Percentiles rank a stretch among this genome's conserved stretches.
phyloP scores from a whole-genome alignment of 2,113 vertebrate genomes.

The Bolborhynchus lineola region DNA sequence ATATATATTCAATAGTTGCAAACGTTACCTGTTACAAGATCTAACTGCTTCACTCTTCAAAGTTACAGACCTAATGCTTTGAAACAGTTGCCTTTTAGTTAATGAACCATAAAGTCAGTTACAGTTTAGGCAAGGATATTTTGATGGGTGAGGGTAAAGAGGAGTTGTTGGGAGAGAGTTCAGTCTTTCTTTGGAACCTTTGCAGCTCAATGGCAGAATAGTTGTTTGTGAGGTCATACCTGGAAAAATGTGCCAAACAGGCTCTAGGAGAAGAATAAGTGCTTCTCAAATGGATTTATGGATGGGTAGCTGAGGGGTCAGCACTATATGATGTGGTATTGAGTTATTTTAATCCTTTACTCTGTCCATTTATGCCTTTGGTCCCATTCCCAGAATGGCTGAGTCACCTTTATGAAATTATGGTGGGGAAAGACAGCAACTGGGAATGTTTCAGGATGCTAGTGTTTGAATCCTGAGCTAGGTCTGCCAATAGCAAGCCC shows the following conservation, averaged over 20 bases:
- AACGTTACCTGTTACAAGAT: neutral
- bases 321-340: neutral
- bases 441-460: neutral
- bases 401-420: conserved; percentile 27
- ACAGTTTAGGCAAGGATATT: neutral
- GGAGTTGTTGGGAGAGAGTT: neutral
- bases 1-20: conserved; percentile 29
- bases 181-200: neutral
- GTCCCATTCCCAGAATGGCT: conserved; percentile 38
- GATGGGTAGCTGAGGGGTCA: conserved; percentile 37
- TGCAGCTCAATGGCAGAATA: neutral
- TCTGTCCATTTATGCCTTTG: conserved; percentile 41
- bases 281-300: conserved; percentile 14
- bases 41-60: conserved; percentile 43
- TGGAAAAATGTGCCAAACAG: neutral
- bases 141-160: neutral
- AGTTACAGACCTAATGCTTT: neutral
- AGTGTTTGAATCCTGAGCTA: neutral
- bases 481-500: rapidly evolving
- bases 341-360: conserved; percentile 43
- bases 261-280: neutral
- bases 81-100: neutral
- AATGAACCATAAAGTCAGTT: neutral
- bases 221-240: neutral
- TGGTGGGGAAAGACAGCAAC: neutral